A percentile compares a stretch with the other conserved stretches of the same genome.
phyloP scores from a whole-genome alignment of 2,888 invertebrate species.

The Drosophila picticornis region DNA sequence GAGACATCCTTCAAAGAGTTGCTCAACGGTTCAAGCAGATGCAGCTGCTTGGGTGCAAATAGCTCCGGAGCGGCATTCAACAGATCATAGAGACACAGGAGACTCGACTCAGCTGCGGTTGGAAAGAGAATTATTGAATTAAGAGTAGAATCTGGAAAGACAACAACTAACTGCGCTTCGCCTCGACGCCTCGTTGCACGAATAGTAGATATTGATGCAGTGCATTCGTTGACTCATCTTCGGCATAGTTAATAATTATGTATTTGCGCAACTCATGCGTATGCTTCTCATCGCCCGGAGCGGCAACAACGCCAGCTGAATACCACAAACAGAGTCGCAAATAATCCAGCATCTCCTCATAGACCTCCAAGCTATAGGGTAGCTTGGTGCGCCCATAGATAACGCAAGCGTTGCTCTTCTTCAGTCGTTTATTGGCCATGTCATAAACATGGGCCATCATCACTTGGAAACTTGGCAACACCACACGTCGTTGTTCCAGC shows the following conservation, averaged over 20 bases:
- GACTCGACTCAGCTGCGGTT: constrained; percentile 80
- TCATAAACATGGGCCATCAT: constrained; percentile 90
- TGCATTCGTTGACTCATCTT: constrained; percentile 86
- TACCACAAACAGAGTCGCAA: constrained; percentile 91
- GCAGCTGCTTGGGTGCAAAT: constrained; percentile 88
- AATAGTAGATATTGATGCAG: constrained; percentile 89
- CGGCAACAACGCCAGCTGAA: constrained; percentile 87
- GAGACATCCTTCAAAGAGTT: constrained; percentile 89
- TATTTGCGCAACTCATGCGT: constrained; percentile 89
- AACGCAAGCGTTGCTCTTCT: constrained; percentile 87
- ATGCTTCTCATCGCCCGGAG: constrained; percentile 86
- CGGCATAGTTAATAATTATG: constrained; percentile 86
- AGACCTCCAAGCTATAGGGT: constrained; percentile 90
- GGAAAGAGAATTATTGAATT: neutral
- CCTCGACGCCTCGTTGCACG: constrained; percentile 88
- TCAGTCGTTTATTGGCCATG: constrained; percentile 88
- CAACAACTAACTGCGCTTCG: constrained; percentile 87
- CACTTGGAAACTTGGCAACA: constrained; percentile 90
- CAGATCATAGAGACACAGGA: constrained; percentile 93
- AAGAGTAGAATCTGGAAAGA: no score
- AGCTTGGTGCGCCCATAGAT: constrained; percentile 89
- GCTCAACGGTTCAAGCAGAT: constrained; percentile 81
- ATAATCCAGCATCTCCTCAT: constrained; percentile 91
- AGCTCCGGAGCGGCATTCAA: constrained; percentile 92
- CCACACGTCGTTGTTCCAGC: constrained; percentile 84